A percentile compares a stretch with the other conserved stretches of the same genome.
Evolutionary conservation across 2,888 invertebrate species (phyloP).

Genomic region (Drosophila diplacantha): DNA sequence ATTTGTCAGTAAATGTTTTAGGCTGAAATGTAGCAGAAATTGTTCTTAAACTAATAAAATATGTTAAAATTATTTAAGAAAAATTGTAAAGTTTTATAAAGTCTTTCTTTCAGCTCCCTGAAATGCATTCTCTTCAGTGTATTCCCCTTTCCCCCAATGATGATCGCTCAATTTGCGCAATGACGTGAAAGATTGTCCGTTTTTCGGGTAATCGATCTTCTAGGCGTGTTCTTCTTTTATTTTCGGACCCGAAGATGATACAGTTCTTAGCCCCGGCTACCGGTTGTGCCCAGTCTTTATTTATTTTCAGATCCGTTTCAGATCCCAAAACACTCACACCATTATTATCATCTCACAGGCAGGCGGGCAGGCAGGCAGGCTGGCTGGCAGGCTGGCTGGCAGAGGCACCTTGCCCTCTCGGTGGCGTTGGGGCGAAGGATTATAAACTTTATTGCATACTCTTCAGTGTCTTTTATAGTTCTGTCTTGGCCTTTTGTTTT

Average conservation of each 20-base stretch:
- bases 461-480: constrained; percentile 63
- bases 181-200: constrained; percentile 63
- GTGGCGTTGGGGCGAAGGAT: constrained; percentile 38
- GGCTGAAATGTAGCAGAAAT: accelerated
- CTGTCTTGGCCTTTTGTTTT: constrained; percentile 54
- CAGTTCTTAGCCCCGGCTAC: constrained; percentile 54
- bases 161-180: constrained; percentile 72
- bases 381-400: neutral
- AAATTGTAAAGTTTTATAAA: neutral
- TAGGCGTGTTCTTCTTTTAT: constrained; percentile 36
- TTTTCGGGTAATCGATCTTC: constrained; percentile 62
- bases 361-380: neutral
- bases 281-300: constrained; percentile 28
- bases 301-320: constrained; percentile 13
- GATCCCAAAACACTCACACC: constrained; percentile 7
- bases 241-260: constrained; percentile 50
- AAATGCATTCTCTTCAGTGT: neutral
- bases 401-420: constrained; percentile 12
- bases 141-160: constrained; percentile 36
- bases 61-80: too few species aligned
- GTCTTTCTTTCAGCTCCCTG: accelerated
- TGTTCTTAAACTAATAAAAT: neutral
- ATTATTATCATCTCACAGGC: neutral
- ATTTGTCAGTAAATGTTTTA: too few species aligned
- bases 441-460: constrained; percentile 71